Evolutionary conservation across 2,113 vertebrate genomes (phyloP).

Genomic region (Bubo blakistoni): DNA sequence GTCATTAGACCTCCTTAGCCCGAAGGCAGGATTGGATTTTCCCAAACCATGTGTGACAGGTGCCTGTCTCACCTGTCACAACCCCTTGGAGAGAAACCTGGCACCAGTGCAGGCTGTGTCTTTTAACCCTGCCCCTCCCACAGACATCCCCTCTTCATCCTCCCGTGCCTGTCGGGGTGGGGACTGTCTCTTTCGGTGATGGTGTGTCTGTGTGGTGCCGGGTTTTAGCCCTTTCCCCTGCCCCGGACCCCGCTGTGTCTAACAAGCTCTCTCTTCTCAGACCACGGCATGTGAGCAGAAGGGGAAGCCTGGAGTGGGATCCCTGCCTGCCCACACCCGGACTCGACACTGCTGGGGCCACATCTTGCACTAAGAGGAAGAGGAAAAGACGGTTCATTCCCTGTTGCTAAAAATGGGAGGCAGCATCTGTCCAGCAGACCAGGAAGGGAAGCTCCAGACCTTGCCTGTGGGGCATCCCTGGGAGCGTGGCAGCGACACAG

Average conservation of each 20-base stretch:
- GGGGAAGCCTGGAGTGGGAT: background rate
- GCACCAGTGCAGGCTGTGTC: fast-evolving
- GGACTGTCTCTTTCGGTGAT: background rate
- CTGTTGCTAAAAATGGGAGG: slow-evolving; percentile 28
- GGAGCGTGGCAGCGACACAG: background rate
- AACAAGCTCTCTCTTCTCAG: background rate
- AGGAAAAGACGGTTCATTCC: background rate
- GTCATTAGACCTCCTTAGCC: background rate
- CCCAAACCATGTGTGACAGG: background rate
- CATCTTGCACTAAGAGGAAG: background rate
- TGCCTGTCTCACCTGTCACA: background rate
- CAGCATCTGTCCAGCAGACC: background rate
- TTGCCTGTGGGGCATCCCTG: background rate
- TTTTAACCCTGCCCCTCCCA: background rate
- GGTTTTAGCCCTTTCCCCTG: background rate
- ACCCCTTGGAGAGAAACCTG: background rate
- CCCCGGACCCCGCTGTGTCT: background rate
- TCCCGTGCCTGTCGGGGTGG: fast-evolving
- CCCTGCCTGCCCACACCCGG: background rate
- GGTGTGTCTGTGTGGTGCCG: fast-evolving
- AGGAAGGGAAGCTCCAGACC: background rate
- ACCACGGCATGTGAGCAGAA: background rate
- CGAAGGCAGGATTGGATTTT: background rate
- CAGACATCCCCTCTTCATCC: background rate
- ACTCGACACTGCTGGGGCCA: background rate